phyloP scores from a whole-genome alignment of 2,113 vertebrate species.

The Malaclemys terrapin region DNA sequence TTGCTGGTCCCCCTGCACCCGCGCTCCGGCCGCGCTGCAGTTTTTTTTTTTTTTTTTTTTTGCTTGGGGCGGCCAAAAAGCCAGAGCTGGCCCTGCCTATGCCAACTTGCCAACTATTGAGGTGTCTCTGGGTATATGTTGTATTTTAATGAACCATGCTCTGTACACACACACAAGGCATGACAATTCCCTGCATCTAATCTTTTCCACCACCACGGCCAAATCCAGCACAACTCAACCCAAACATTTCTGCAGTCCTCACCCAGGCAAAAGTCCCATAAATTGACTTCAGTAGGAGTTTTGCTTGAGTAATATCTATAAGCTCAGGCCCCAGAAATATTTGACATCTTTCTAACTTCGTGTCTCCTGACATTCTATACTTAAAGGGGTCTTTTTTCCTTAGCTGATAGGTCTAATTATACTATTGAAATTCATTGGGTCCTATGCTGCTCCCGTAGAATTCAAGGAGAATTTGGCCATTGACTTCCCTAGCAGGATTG shows the following conservation, averaged over 20 bases:
- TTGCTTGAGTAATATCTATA: background rate
- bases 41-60: too few species aligned
- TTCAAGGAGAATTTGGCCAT: background rate
- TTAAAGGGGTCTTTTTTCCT: background rate
- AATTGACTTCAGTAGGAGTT: accelerated
- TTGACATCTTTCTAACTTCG: background rate
- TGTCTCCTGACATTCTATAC: background rate
- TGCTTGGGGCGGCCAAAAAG: too few species aligned
- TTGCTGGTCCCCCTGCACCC: too few species aligned
- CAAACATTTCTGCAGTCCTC: accelerated
- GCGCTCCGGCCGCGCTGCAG: too few species aligned
- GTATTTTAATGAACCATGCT: background rate
- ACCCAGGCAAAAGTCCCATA: background rate
- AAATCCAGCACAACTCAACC: background rate
- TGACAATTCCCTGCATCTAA: background rate
- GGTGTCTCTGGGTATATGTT: background rate
- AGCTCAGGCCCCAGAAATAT: background rate
- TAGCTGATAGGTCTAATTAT: background rate
- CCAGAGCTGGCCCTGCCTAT: background rate
- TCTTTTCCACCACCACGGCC: background rate
- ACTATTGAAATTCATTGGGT: background rate
- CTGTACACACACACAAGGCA: background rate
- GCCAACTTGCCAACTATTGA: background rate
- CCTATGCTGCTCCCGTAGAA: background rate
- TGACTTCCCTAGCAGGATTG: background rate